A percentile compares a stretch with the other conserved stretches of the same genome.
Evolutionary conservation across 2,888 invertebrate species (phyloP).

Genomic region (Meandrusa payeni): DNA sequence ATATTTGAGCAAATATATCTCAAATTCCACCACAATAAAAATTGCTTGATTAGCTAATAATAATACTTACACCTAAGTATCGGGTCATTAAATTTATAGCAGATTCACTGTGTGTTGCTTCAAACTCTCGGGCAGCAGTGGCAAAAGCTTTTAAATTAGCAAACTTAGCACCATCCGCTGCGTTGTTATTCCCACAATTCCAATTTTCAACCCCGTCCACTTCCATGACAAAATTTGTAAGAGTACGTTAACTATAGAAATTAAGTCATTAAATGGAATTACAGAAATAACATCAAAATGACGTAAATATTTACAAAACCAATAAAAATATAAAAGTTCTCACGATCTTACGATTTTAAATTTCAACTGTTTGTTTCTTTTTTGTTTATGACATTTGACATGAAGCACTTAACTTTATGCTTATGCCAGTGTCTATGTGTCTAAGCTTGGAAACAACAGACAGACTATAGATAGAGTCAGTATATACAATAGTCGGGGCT

Average conservation of each 20-base stretch:
- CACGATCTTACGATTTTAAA: constrained; percentile 43
- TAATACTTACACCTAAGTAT: constrained; percentile 67
- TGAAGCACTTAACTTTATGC: too few species aligned
- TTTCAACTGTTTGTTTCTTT: constrained; percentile 62
- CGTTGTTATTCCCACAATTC: constrained; percentile 47
- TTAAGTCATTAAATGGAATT: constrained; percentile 8
- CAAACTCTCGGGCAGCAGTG: constrained; percentile 73
- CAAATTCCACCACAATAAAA: too few species aligned
- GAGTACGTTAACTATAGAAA: constrained; percentile 9
- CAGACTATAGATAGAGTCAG: too few species aligned
- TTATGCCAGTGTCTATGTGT: too few species aligned
- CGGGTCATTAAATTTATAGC: constrained; percentile 75
- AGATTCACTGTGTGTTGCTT: constrained; percentile 74
- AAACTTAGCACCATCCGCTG: constrained; percentile 62
- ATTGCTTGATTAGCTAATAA: too few species aligned
- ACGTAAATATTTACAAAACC: constrained; percentile 36
- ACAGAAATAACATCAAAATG: constrained; percentile 16
- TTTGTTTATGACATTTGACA: too few species aligned
- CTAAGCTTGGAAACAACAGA: too few species aligned
- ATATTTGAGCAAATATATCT: too few species aligned
- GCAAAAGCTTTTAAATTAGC: constrained; percentile 77
- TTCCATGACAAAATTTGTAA: constrained; percentile 47
- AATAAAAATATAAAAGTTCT: constrained; percentile 27
- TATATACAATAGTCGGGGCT: too few species aligned
- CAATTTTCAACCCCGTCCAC: constrained; percentile 58